A percentile compares a stretch with the other conserved stretches of the same genome.
Conservation (phyloP, 2,113 vertebrate species). For the Hypomesus transpacificus region DNA sequence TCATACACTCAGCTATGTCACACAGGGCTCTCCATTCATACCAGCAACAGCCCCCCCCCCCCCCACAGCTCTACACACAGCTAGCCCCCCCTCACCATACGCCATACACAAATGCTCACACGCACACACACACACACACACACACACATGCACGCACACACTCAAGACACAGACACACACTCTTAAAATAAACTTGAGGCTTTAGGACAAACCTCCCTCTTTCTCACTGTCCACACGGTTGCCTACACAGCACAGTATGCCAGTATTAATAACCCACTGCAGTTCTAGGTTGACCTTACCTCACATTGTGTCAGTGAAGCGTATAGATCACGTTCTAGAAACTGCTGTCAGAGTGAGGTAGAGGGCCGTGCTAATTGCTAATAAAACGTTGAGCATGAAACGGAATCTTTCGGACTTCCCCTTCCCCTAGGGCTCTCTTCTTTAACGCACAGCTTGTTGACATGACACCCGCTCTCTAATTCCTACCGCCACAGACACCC, state of each 20-base stretch:
- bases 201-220: too few relatives aligned
- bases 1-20: slow-evolving; percentile 53
- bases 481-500: slow-evolving; percentile 44
- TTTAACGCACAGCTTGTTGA: slow-evolving; percentile 54
- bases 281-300: too few relatives aligned
- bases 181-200: too few relatives aligned
- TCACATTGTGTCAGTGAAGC: too few relatives aligned
- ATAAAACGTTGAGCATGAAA: slow-evolving; percentile 30
- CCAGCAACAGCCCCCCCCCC: slow-evolving; percentile 52
- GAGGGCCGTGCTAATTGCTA: slow-evolving; percentile 14
- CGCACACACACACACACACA: too few relatives aligned
- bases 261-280: too few relatives aligned
- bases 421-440: slow-evolving; percentile 52
- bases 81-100: slow-evolving; percentile 30
- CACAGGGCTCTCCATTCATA: slow-evolving; percentile 74
- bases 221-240: too few relatives aligned
- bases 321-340: too few relatives aligned
- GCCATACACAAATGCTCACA: slow-evolving; percentile 11
- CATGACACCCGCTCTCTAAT: slow-evolving; percentile 65
- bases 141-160: too few relatives aligned
- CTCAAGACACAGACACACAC: too few relatives aligned
- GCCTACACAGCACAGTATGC: too few relatives aligned
- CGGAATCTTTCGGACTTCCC: slow-evolving; percentile 41
- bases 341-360: neutral
- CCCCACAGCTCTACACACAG: slow-evolving; percentile 28